phyloP scores from a whole-genome alignment of 2,113 vertebrate genomes.

The Urocolius indicus region DNA sequence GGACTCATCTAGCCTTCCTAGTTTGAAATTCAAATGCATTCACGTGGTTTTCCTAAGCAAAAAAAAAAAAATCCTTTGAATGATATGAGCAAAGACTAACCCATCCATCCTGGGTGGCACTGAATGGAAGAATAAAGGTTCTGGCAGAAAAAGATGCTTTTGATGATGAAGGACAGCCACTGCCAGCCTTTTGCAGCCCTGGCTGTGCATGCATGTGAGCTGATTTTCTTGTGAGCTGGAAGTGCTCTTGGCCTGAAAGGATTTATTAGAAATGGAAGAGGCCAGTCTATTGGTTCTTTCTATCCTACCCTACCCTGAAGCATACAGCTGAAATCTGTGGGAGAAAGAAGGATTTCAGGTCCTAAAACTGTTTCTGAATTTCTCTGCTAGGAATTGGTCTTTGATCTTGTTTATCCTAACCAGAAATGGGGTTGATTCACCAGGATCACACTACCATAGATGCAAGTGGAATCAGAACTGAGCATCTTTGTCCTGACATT shows the following conservation, averaged over 20 bases:
- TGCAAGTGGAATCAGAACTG: background rate
- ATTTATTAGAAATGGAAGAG: background rate
- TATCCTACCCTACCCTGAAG: background rate
- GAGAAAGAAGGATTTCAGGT: background rate
- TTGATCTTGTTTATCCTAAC: background rate
- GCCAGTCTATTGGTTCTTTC: background rate
- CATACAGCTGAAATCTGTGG: background rate
- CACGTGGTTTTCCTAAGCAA: background rate
- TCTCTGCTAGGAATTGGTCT: background rate
- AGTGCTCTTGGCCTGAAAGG: background rate
- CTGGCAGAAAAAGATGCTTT: background rate
- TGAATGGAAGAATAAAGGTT: background rate
- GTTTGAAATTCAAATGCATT: background rate
- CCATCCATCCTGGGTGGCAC: background rate
- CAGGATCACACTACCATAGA: background rate
- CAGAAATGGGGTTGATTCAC: background rate
- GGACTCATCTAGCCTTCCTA: background rate
- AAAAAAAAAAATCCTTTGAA: background rate
- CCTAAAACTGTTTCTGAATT: background rate
- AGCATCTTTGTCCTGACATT: background rate
- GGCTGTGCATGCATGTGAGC: background rate
- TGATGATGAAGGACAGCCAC: background rate
- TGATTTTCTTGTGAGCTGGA: background rate
- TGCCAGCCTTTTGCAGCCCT: background rate
- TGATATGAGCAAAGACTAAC: background rate